Base-by-base conservation (phyloP, 2,888 invertebrate species). In the Synergus umbraculus region DNA sequence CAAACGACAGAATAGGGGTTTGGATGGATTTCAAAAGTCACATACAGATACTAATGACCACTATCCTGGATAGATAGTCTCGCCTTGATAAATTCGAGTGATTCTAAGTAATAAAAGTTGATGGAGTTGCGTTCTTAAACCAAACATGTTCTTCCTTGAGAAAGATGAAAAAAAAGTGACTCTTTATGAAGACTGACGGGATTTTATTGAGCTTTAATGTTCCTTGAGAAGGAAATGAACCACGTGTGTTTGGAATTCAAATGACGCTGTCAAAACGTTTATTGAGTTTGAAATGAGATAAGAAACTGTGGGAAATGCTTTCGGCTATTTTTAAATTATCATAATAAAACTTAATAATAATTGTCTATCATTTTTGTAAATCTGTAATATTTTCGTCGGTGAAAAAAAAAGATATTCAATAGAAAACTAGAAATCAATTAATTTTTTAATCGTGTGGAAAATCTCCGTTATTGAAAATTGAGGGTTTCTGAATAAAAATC, bases 171-270 rank as follows among this genome's bases (percentile, higher is more conserved):
- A 67, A 67, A 66, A 7, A 37, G 15, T 29, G 9, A 8, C 54
- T 12, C 49, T 73, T 73, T 54, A 73, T 73, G 73, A 73, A 73
- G 73, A 73, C 49, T 73, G 73, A 54, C 54, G n/a, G 69, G 37
- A 73, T 73, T 73, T 73, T 73, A 73, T 73, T 73, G 37, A 54
- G 37, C 5, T 73, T 73, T 54, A 49, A 49, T 73, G 44, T 44
- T 43, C 22, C 22, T 18, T 46, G 22, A 67, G 41, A 22, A 43
- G 44, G 44, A 67, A 44, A 67, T 5, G 44, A 67, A 43, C 15
- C 29, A 37, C 37, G 49, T 73, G 49, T 73, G 54, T 73, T 73
- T 73, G 10, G 12, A 54, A n/a, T 12, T 8, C n/a, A n/a, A 29
- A 69, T 69, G 73, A 54, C 73, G 54, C 37, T 73, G 37, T 49